These are phyloP conservation scores for Corythornis leucogaster DNA, from an alignment of 2,797 vertebrate species.

Conservation along the genomic window DNA sequence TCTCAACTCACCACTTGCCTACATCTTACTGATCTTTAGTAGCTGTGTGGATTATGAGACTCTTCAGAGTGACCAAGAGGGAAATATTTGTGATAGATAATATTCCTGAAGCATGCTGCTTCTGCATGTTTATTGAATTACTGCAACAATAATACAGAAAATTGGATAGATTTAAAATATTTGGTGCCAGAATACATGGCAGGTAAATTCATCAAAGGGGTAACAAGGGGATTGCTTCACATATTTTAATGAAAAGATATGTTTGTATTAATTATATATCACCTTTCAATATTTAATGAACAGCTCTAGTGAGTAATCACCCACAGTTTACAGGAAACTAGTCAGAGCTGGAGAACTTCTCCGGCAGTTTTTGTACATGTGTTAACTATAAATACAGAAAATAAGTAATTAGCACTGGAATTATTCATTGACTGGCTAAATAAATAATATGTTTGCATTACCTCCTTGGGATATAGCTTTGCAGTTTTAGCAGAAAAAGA, in stretches of 20 bases:
- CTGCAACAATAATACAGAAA: background rate
- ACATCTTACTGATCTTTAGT: background rate
- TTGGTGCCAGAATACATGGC: background rate
- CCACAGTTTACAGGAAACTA: background rate
- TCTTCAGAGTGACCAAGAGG: background rate
- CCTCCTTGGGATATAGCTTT: slow-evolving; percentile 4
- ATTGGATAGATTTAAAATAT: slow-evolving; percentile 19
- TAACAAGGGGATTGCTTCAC: slow-evolving; percentile 15
- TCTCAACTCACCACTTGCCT: background rate
- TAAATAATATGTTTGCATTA: slow-evolving; percentile 25
- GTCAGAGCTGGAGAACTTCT: background rate
- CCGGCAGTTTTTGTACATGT: background rate
- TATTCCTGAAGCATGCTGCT: background rate
- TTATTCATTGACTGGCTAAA: slow-evolving; percentile 12
- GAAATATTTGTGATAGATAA: background rate
- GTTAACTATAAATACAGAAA: slow-evolving; percentile 17
- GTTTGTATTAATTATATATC: slow-evolving; percentile 37
- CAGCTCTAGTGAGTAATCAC: slow-evolving; percentile 6
- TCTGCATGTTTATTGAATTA: slow-evolving; percentile 23
- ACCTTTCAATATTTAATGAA: slow-evolving; percentile 55
- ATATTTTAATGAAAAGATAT: slow-evolving; percentile 8
- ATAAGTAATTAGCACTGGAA: slow-evolving; percentile 33
- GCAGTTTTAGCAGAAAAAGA: background rate
- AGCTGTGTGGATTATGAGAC: background rate
- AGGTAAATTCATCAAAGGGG: slow-evolving; percentile 13